These are phyloP conservation scores for Siniperca obscura DNA, from an alignment of 2,797 vertebrate species.

Conservation along the genomic window DNA sequence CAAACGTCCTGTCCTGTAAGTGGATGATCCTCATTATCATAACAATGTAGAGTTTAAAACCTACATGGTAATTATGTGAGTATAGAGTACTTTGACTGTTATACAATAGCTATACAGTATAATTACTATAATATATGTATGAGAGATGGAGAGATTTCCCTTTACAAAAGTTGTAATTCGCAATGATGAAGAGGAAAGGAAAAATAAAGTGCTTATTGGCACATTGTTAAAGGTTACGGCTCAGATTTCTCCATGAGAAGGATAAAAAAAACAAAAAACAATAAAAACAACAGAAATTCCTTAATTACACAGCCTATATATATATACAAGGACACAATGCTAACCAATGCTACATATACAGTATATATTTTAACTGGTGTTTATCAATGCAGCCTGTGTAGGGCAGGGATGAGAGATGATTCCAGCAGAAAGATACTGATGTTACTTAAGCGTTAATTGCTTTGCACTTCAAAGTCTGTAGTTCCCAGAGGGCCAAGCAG, in stretches of 20 bases:
- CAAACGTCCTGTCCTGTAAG: constrained; percentile 22
- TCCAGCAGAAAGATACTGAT: constrained; percentile 61
- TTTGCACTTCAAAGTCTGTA: constrained; percentile 81
- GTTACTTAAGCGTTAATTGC: constrained; percentile 81
- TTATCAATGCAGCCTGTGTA: constrained; percentile 36
- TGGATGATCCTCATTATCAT: constrained; percentile 46
- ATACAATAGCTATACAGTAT: constrained; percentile 26
- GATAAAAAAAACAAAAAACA: not conserved
- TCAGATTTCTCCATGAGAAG: not conserved
- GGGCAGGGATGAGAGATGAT: constrained; percentile 45
- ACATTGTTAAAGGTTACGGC: not conserved
- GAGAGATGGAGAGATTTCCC: constrained; percentile 6
- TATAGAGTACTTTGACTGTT: constrained; percentile 31
- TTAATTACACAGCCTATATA: not conserved
- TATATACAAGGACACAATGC: constrained; percentile 1
- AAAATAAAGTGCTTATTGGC: not conserved
- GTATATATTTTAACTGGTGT: constrained; percentile 29
- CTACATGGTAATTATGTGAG: constrained; percentile 43
- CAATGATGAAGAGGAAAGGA: constrained; percentile 2
- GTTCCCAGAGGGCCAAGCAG: constrained; percentile 66
- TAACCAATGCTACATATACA: constrained; percentile 34
- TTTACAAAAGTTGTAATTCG: constrained; percentile 17
- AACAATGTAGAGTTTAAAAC: constrained; percentile 27
- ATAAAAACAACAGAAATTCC: constrained; percentile 1
- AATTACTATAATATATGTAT: constrained; percentile 39